Base-by-base conservation (phyloP, 37 sponge, comb jelly and placozoan genomes). In the Mnemiopsis leidyi region DNA sequence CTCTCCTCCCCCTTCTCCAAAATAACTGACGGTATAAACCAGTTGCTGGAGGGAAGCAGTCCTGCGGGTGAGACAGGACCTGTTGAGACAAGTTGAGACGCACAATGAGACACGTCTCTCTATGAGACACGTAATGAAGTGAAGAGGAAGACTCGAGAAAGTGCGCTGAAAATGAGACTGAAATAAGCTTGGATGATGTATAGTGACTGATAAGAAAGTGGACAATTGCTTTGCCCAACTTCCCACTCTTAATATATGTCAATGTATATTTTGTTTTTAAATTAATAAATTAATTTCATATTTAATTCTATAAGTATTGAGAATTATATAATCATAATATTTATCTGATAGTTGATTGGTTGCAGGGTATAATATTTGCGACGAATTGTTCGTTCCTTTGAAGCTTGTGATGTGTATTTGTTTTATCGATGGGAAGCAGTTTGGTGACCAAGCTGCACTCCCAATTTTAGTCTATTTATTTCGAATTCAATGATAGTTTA, bases 1-100 rank as follows among this genome's bases (percentile, higher is more conserved):
- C 32, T 85, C 29, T 40, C 61, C 48, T 85, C 90, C 23, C 90
- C 90, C 90, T 85, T 85, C 90, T 85, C 90, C 90, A 85, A 85
- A 39, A 85, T 85, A 38, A 85, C 90, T 28, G 90, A 85, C 61
- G 90, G 90, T 23, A 85, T 85, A 13, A 85, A 85, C 90, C 90
- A 85, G 90, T 26, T 85, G 28, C 23, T 85, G 61, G 90, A 85
- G 33, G 79, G 79, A 33, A 32, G 79, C 7, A 36, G 36, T 3
- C 24, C n/a, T 23, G 79, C 79, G 0, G 79, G 79, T 9, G 79
- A 77, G 18, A 31, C 79, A 1, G 32, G 20, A 21, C 35, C 20
- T 32, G 32, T 77, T 13, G 79, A 77, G 36, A 77, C 79, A 1
- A 77, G 79, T 32, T 77, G 79, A 77, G 73, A 3, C 7, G 2